Evolutionary conservation across 2,113 vertebrate genomes (phyloP).

Genomic region (Phylloscopus trochilus): DNA sequence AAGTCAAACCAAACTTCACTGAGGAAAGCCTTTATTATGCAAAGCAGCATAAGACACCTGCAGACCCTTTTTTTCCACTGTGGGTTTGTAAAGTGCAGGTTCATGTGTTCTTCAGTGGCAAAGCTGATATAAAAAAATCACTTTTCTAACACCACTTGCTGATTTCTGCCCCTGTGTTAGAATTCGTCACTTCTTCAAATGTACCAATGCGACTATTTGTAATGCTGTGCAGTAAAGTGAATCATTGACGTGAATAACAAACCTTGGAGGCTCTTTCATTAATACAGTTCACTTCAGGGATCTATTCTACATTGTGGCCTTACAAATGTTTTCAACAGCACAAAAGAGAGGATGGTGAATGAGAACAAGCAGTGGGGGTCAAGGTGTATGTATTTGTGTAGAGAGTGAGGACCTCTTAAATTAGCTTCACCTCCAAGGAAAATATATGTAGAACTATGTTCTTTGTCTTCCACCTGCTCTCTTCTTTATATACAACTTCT

Average conservation of each 20-base stretch:
- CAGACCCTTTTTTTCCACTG: not conserved
- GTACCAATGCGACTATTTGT: not conserved
- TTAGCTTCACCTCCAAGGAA: not conserved
- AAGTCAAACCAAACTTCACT: not conserved
- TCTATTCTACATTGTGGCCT: not conserved
- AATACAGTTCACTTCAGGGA: not conserved
- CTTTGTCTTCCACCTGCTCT: not conserved
- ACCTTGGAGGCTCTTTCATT: not conserved
- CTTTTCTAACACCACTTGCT: not conserved
- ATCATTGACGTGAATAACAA: not conserved
- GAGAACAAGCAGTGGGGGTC: not conserved
- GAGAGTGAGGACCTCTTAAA: not conserved
- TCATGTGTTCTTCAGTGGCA: not conserved
- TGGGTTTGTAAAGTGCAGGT: not conserved
- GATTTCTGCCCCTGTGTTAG: not conserved
- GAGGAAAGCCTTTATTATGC: not conserved
- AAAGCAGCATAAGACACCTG: not conserved
- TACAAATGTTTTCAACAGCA: conserved; percentile 1
- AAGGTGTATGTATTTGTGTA: not conserved
- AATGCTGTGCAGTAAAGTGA: not conserved
- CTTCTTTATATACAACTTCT: not conserved
- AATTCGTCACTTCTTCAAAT: not conserved
- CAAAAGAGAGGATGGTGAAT: not conserved
- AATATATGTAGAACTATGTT: not conserved
- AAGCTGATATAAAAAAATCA: not conserved